Percentiles rank a stretch among this genome's conserved stretches.
Evolutionary conservation across 1,140 invertebrate genomes (phyloP).

Genomic region (Conus ventricosus): DNA sequence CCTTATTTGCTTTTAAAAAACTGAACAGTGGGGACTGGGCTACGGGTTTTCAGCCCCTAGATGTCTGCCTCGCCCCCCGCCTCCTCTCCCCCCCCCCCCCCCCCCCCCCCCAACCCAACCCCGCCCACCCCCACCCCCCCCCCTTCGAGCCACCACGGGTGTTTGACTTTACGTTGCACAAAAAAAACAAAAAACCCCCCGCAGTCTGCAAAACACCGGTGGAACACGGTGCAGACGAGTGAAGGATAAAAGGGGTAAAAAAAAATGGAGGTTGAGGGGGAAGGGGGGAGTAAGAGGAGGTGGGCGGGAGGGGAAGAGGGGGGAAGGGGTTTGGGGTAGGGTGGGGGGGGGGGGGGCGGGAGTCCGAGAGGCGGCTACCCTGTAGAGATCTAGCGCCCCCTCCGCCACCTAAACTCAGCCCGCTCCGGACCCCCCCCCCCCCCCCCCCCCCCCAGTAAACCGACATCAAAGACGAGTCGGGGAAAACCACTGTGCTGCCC

Average conservation of each 20-base stretch:
- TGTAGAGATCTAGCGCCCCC: neutral
- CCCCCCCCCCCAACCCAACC: neutral
- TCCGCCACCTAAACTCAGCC: neutral
- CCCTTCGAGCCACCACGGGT: neutral
- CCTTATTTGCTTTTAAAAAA: no score
- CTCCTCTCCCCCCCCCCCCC: neutral
- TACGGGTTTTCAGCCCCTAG: no score
- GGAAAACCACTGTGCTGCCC: neutral
- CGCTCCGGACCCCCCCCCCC: neutral
- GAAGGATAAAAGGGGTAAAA: no score
- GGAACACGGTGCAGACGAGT: neutral
- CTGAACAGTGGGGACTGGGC: no score
- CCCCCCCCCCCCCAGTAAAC: neutral
- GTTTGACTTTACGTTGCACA: neutral
- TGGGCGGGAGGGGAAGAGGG: neutral
- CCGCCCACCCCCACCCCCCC: neutral
- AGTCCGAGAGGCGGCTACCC: neutral
- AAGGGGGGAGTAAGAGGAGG: neutral
- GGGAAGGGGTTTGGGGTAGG: neutral
- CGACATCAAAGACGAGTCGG: neutral
- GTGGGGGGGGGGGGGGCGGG: neutral
- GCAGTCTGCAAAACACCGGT: neutral
- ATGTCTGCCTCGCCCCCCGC: no score
- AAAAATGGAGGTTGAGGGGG: neutral
- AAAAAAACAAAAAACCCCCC: neutral